Evolutionary conservation across 2,888 invertebrate species (phyloP), one percentile per base, ranked within the genome.

Genomic region (Sminthurides aquaticus): DNA sequence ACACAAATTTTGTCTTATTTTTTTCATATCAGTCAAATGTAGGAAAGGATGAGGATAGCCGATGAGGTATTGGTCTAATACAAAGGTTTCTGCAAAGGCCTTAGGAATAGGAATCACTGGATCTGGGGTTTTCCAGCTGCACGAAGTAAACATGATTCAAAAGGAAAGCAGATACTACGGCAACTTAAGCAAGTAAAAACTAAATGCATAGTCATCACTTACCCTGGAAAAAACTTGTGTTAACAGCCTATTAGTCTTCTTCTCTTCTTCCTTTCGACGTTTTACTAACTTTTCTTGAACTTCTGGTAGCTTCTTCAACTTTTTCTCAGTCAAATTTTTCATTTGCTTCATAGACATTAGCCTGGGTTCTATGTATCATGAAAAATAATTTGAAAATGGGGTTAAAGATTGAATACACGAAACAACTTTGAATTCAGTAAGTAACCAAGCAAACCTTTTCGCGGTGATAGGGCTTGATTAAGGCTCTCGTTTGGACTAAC

Each of bases 141-240:
- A 34, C 5, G 8, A 34, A 15, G 15, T 34, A 15, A 34, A 34
- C 43, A 34, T 34, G 15, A 11, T 34, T 11, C 43, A 34, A 5
- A 5, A 34, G 43, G 8, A 34, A 5, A 5, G 15, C 43, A 34
- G 15, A 11, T 34, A 52, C 20, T 22, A 20, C 22, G 20, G 11
- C 27, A 1, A 56, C 48, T 20, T 11, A 27, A 49, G 49, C 24
- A 49, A 56, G 24, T 26, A n/a, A n/a, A 52, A 22, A 54, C 34
- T 64, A 59, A 24, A 64, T 20, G 18, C 64, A 64, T 43, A n/a
- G 25, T 20, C n/a, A n/a, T 56, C 57, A 70, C 73, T 73, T 79
- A 88, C 89, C 82, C 84, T 86, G 77, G 87, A 87, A 78, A 90
- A 91, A 65, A 89, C 82, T 77, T 86, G 84, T 1, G 86, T 86